Percentiles rank a stretch among this genome's conserved stretches.
Evolutionary conservation across 2,113 vertebrate genomes (phyloP).

Genomic region (Bubo scandiacus): DNA sequence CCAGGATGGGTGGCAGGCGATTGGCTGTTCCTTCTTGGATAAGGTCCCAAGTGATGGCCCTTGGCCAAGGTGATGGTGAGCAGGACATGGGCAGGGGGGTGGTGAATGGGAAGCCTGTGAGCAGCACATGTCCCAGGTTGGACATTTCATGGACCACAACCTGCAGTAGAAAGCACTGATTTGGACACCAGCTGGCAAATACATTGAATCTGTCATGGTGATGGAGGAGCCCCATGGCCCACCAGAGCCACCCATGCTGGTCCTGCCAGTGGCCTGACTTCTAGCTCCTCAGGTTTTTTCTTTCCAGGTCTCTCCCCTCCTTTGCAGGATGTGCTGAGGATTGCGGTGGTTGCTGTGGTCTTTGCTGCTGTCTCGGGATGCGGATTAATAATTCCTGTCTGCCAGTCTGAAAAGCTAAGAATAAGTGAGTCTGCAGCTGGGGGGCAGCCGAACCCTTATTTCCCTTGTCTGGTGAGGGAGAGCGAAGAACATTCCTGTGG

Average conservation of each 20-base stretch:
- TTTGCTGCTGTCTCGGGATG: not conserved
- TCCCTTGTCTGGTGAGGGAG: not conserved
- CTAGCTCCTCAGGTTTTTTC: too few species aligned
- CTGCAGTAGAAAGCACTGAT: not conserved
- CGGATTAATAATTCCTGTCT: conserved; percentile 29
- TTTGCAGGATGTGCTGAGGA: not conserved
- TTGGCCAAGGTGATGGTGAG: not conserved
- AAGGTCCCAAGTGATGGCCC: not conserved
- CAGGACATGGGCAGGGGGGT: accelerated
- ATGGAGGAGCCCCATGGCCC: not conserved
- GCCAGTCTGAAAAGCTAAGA: conserved; percentile 49
- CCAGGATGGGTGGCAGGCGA: not conserved
- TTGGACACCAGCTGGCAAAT: not conserved
- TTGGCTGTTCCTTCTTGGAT: not conserved
- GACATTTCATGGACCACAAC: not conserved
- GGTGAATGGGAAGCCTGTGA: accelerated
- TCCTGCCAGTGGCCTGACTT: not conserved
- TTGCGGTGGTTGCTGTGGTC: not conserved
- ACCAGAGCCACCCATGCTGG: not conserved
- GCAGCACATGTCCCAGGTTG: accelerated
- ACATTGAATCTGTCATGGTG: not conserved
- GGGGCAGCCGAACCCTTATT: not conserved
- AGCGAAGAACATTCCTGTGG: not conserved
- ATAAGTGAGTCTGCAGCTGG: not conserved
- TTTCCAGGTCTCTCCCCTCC: not conserved